Evolutionary conservation across 2,797 vertebrate genomes (phyloP), one percentile per base, ranked within the genome.

Genomic region (Emys orbicularis): DNA sequence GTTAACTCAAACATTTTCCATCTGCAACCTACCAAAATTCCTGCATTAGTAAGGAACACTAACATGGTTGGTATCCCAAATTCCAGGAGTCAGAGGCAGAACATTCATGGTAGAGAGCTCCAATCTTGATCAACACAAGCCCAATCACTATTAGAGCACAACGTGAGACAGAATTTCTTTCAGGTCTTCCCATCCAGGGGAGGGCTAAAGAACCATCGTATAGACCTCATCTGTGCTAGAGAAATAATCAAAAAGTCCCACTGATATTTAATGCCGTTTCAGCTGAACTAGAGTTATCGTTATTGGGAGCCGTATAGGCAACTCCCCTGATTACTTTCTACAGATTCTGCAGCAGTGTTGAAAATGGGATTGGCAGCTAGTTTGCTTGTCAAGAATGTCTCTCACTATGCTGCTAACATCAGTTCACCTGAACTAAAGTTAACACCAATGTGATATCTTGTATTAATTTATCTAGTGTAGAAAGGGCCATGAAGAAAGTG

Each of bases 231-330:
- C 61, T 68, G 34, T 68, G 61, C 34, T 68, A 68, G 61, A 80
- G 16, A 85, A 92, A 18, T 57, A 4, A 29, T 88, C 52, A 81
- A 50, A 88, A 88, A 82, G 50, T 37, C 12, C 86, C 92, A 16
- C 3, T 53, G 47, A 8, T 68, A 21, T 68, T 25, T 88, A 61
- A 53, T 3, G 1, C 8, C 77, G 86, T 27, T 37, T 16, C 68
- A 41, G 83, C 56, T 87, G 19, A 91, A 83, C 9, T 74, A 12
- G 15, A 29, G 9, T 84, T 86, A 37, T 81, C 89, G 86, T 31
- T 11, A 3, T 10, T 76, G 52, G 37, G 9, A 0, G 0, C 47
- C 3, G 1, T 68, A 8, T 49, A 81, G 79, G 47, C 8, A 92
- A 44, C 23, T 88, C 21, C 23, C 72, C 21, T 27, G 41, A 44